Percentiles rank a stretch among this genome's conserved stretches.
Conservation (phyloP, 2,797 vertebrate species). For the Darevskia mixta region DNA sequence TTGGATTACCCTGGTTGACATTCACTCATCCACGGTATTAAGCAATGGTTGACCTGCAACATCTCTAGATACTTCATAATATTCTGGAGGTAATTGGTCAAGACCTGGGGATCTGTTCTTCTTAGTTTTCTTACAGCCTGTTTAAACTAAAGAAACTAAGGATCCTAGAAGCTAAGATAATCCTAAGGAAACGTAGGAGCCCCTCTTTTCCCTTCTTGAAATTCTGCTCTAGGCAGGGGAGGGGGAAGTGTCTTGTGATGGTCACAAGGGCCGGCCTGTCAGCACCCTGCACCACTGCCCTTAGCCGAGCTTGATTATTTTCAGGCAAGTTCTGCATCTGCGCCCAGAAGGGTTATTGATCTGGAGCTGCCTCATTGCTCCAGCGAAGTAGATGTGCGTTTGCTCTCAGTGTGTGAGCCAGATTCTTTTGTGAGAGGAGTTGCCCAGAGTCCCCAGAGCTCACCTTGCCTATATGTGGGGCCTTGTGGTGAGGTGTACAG, state of each 20-base stretch:
- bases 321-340: background rate
- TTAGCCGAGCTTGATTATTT: background rate
- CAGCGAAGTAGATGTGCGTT: background rate
- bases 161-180: too few relatives aligned
- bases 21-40: too few relatives aligned
- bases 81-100: too few relatives aligned
- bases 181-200: background rate
- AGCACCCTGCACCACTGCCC: background rate
- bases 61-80: too few relatives aligned
- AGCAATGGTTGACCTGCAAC: too few relatives aligned
- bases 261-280: background rate
- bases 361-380: background rate
- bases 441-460: background rate
- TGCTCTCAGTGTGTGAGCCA: background rate
- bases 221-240: background rate
- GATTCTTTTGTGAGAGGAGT: background rate
- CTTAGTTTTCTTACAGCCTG: too few relatives aligned
- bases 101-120: too few relatives aligned
- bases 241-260: background rate
- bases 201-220: background rate
- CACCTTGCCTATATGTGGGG: background rate
- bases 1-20: too few relatives aligned
- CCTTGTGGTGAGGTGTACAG: background rate
- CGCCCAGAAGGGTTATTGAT: background rate
- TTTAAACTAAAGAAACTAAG: too few relatives aligned